These are phyloP conservation scores for Notospermus geniculatus DNA, from an alignment of 1,140 invertebrate genomes.

Conservation along the genomic window DNA sequence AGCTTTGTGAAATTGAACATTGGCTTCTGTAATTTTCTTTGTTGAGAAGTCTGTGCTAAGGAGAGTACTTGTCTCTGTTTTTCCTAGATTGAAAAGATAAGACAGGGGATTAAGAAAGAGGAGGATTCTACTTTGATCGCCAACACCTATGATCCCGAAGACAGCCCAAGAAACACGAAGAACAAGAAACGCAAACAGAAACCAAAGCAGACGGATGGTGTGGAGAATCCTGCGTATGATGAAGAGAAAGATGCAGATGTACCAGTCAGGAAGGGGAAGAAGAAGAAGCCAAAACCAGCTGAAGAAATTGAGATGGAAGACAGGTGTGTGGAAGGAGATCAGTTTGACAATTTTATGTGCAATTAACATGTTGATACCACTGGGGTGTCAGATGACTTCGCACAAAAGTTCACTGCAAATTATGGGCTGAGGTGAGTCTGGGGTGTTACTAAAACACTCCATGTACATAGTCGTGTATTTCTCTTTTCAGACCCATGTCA, in stretches of 20 bases:
- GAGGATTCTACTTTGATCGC: constrained; percentile 15
- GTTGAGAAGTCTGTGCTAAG: neutral
- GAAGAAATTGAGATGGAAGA: constrained; percentile 4
- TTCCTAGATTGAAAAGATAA: neutral
- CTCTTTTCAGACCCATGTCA: constrained; percentile 6
- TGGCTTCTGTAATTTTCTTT: no score
- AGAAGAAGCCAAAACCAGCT: constrained; percentile 9
- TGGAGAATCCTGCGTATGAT: constrained; percentile 13
- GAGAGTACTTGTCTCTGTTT: neutral
- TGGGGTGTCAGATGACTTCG: neutral
- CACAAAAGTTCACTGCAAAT: neutral
- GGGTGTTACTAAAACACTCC: neutral
- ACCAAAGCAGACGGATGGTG: constrained; percentile 2
- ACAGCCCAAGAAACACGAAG: constrained; percentile 44
- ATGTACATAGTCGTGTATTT: neutral
- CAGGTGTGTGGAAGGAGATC: neutral
- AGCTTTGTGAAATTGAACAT: no score
- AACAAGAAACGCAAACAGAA: constrained; percentile 47
- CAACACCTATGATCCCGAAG: constrained; percentile 47
- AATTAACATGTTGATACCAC: neutral
- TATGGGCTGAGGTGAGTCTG: neutral
- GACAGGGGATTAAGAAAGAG: no score
- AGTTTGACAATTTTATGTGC: neutral
- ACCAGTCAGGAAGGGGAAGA: constrained; percentile 2
- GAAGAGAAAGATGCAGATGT: neutral